Conservation (phyloP, 1,140 invertebrate genomes). For the Papilio glaucus region DNA sequence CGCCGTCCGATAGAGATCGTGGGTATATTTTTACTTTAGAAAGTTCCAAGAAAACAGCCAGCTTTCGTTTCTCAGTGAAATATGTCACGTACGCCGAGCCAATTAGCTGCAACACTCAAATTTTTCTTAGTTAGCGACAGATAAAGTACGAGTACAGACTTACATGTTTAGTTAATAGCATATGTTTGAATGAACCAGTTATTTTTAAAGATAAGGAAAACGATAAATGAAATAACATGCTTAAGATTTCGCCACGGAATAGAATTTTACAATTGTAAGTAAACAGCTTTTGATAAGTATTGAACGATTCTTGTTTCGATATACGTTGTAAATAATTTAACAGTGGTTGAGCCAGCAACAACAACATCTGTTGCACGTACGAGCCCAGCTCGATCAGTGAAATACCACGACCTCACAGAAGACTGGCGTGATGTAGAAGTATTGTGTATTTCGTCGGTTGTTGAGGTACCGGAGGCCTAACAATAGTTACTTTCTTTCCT, state of each 20-base stretch:
- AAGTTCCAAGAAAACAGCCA: conserved; percentile 39
- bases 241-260: not conserved
- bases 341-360: too few relatives aligned
- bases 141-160: conserved; percentile 29
- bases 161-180: conserved; percentile 9
- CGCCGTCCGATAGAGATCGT: conserved; percentile 21
- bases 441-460: too few relatives aligned
- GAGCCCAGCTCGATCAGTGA: too few relatives aligned
- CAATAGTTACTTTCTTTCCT: too few relatives aligned
- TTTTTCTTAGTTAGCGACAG: conserved; percentile 28
- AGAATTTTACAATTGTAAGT: not conserved
- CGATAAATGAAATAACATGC: not conserved
- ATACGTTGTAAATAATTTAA: too few relatives aligned
- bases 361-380: too few relatives aligned
- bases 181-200: not conserved
- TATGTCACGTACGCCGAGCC: conserved; percentile 39
- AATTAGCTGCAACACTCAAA: conserved; percentile 33
- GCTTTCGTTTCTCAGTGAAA: conserved; percentile 36
- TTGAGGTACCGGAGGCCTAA: too few relatives aligned
- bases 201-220: conserved; percentile 4
- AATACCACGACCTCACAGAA: too few relatives aligned
- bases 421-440: too few relatives aligned
- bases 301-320: too few relatives aligned
- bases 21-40: conserved; percentile 34
- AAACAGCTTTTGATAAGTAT: not conserved